These are phyloP conservation scores for Taphrorychus bicolor DNA, from an alignment of 2,888 invertebrate species.

Conservation along the genomic window DNA sequence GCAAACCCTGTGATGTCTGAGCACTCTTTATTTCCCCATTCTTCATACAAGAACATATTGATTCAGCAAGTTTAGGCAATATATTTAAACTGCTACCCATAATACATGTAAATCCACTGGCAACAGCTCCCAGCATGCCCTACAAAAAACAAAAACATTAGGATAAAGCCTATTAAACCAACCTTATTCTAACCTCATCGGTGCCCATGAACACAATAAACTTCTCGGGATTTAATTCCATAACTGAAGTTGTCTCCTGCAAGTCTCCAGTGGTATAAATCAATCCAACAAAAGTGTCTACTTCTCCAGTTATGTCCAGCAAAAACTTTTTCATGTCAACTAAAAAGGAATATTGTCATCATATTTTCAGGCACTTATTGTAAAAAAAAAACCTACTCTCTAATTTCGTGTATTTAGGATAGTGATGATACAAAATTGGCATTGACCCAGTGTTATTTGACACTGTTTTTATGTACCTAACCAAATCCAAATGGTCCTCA, in stretches of 20 bases:
- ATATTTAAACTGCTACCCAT: constrained; percentile 76
- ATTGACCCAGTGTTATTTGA: constrained; percentile 60
- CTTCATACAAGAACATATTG: constrained; percentile 65
- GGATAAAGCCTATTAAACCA: no score
- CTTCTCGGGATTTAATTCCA: constrained; percentile 53
- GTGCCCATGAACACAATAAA: constrained; percentile 56
- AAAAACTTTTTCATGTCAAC: constrained; percentile 56
- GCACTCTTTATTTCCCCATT: constrained; percentile 63
- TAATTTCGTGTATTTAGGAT: constrained; percentile 75
- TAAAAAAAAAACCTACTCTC: constrained; percentile 70
- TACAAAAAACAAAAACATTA: no score
- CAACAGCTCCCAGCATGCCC: constrained; percentile 72
- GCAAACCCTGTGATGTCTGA: constrained; percentile 63
- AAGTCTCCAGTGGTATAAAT: constrained; percentile 55
- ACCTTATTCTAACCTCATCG: constrained; percentile 50
- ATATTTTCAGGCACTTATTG: no score
- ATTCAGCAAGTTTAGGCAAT: constrained; percentile 67
- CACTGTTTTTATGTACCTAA: constrained; percentile 72
- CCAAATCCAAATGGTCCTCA: constrained; percentile 65
- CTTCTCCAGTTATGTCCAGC: constrained; percentile 56
- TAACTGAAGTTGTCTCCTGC: constrained; percentile 52
- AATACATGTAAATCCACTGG: constrained; percentile 74
- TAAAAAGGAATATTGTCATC: no score
- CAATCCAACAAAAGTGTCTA: constrained; percentile 56
- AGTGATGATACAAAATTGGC: constrained; percentile 85